Evolutionary conservation across 2,888 invertebrate genomes (phyloP).

Genomic region (Dermolepida albohirtum): DNA sequence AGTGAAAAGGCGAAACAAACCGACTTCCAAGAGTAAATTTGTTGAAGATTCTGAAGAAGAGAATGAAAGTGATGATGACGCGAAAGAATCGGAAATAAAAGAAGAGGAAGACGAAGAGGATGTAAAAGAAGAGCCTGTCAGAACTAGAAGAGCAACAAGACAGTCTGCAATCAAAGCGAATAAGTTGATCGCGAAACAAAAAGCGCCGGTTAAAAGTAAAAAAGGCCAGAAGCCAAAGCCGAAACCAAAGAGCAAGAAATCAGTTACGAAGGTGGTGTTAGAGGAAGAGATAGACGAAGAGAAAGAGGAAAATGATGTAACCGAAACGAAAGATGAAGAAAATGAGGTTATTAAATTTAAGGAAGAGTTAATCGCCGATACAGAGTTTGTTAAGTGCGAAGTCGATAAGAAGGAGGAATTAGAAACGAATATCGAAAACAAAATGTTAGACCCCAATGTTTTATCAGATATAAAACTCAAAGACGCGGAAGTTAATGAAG

Average conservation of each 20-base stretch:
- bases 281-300: constrained; percentile 30
- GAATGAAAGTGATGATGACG: not conserved
- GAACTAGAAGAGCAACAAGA: not conserved
- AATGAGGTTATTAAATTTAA: not conserved
- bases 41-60: constrained; percentile 32
- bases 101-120: constrained; percentile 6
- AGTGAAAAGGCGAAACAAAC: constrained; percentile 12
- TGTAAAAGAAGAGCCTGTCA: not conserved
- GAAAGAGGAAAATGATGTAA: constrained; percentile 43
- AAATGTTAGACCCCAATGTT: constrained; percentile 9
- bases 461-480: constrained; percentile 22
- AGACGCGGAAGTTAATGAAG: constrained; percentile 45
- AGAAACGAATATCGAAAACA: constrained; percentile 46
- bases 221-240: not conserved
- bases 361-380: constrained; percentile 18
- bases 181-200: constrained; percentile 10
- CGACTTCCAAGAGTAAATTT: constrained; percentile 11
- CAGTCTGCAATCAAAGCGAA: constrained; percentile 18
- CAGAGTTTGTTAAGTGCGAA: not conserved
- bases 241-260: constrained; percentile 18
- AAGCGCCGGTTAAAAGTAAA: not conserved
- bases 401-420: constrained; percentile 36
- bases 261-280: not conserved
- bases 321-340: constrained; percentile 27
- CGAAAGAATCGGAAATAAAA: constrained; percentile 1